Conservation (phyloP, 2,888 invertebrate genomes). For the Euzophera pinguis region DNA sequence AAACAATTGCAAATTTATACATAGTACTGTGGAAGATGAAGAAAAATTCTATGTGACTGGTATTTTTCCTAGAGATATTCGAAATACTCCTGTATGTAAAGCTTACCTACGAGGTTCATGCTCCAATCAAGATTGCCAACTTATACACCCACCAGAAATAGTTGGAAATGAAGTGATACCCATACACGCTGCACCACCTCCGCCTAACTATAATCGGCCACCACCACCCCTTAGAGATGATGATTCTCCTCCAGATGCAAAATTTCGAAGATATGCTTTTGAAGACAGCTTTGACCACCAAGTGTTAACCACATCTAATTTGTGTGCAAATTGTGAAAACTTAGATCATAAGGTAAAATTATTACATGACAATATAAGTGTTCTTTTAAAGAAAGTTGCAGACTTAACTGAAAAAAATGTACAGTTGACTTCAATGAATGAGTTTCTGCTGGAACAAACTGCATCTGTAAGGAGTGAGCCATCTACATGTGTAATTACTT, state of each 20-base stretch:
- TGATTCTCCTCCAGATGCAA: constrained; percentile 66
- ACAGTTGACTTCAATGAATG: constrained; percentile 72
- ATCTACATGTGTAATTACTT: constrained; percentile 66
- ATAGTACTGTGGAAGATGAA: constrained; percentile 84
- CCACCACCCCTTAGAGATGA: constrained; percentile 54
- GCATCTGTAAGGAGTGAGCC: constrained; percentile 63
- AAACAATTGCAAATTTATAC: constrained; percentile 84
- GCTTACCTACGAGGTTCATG: constrained; percentile 81
- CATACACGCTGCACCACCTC: constrained; percentile 36
- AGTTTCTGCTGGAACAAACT: constrained; percentile 67
- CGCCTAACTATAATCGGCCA: constrained; percentile 39
- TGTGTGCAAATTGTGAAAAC: constrained; percentile 61
- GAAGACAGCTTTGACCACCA: constrained; percentile 58
- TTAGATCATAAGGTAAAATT: constrained; percentile 66
- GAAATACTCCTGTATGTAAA: constrained; percentile 78
- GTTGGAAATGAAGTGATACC: constrained; percentile 39
- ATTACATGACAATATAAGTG: constrained; percentile 71
- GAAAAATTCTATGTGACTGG: constrained; percentile 83
- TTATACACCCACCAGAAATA: constrained; percentile 50
- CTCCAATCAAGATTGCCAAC: constrained; percentile 65
- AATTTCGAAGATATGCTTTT: constrained; percentile 57
- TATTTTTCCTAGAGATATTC: constrained; percentile 75
- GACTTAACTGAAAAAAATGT: constrained; percentile 70
- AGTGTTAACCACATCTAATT: constrained; percentile 42
- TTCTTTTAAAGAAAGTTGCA: constrained; percentile 65